Evolutionary conservation across 2,797 vertebrate genomes (phyloP), one percentile per base, ranked within the genome.

Genomic region (Diglossa cyanea): DNA sequence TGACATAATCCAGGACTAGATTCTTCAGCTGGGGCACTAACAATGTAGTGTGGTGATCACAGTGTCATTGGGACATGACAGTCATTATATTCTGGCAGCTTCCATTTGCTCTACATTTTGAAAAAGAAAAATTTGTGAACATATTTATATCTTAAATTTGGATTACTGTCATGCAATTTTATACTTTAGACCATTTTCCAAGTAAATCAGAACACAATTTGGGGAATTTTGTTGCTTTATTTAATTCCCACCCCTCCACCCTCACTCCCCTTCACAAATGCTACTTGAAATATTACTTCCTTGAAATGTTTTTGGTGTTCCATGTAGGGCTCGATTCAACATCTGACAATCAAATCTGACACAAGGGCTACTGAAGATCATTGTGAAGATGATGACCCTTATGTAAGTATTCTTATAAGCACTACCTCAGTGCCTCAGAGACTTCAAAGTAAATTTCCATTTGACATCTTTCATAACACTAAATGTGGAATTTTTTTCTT

Each of bases 321-420:
- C 33, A 25, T 57, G 11, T 68, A 99, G 99, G 99, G 99, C 53
- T 99, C 99, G 26, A 98, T 99, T 93, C 99, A 99, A 96, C 99
- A 99, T 95, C 98, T 99, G 96, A 96, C 98, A 63, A 66, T 99
- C 91, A 98, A 98, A 90, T 95, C 98, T 2, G 98, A 99, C 96
- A 98, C 98, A 95, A 98, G 97, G 68, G 97, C 98, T 86, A 97
- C 98, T 0, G 98, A 98, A 89, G 98, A 99, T 90, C 98, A 99
- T 85, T 99, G 99, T 77, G 99, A 99, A 95, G 98, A 99, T 51
- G 99, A 99, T 60, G 99, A 99, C 65, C 98, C 99, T 28, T 99
- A 99, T 72, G 99, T 99, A 95, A 99, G 99, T 98, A 70, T 54
- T 74, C 31, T 33, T 25, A 37, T 10, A 44, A 85, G 62, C 3